These are phyloP conservation scores for Ceratotherium simum DNA, from an alignment of 2,113 vertebrate genomes.

Conservation along the genomic window DNA sequence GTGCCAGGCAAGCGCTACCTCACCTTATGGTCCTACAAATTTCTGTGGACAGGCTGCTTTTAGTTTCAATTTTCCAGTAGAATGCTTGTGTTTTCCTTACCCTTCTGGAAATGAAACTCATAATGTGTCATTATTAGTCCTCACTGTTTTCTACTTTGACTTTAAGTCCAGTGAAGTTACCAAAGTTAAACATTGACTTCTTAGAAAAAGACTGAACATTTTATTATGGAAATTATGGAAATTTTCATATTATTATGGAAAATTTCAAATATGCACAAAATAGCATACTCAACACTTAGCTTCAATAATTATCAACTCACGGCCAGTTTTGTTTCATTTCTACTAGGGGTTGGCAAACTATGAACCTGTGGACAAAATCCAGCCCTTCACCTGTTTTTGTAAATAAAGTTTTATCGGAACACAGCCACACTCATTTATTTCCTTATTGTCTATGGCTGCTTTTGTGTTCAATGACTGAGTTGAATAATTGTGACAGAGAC, in stretches of 20 bases:
- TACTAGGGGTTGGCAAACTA: neutral
- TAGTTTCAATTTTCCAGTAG: slow-evolving; percentile 8
- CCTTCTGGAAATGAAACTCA: neutral
- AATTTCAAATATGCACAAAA: neutral
- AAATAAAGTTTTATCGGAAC: slow-evolving; percentile 52
- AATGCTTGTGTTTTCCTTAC: neutral
- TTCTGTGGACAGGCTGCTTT: neutral
- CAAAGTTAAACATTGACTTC: slow-evolving; percentile 20
- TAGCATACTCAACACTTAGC: neutral
- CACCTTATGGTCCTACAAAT: neutral
- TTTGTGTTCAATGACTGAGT: neutral
- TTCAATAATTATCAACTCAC: neutral
- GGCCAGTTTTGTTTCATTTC: neutral
- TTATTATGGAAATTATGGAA: slow-evolving; percentile 38
- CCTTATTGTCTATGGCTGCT: neutral
- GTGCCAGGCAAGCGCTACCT: neutral
- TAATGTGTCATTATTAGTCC: neutral
- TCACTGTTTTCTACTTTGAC: slow-evolving; percentile 45
- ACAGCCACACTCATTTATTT: neutral
- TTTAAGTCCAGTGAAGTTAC: neutral
- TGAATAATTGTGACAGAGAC: neutral
- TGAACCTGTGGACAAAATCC: neutral
- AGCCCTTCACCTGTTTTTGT: neutral
- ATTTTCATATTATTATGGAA: neutral
- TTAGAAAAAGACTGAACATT: neutral